phyloP scores from a whole-genome alignment of 1,140 invertebrate species.

The Homalodisca vitripennis region DNA sequence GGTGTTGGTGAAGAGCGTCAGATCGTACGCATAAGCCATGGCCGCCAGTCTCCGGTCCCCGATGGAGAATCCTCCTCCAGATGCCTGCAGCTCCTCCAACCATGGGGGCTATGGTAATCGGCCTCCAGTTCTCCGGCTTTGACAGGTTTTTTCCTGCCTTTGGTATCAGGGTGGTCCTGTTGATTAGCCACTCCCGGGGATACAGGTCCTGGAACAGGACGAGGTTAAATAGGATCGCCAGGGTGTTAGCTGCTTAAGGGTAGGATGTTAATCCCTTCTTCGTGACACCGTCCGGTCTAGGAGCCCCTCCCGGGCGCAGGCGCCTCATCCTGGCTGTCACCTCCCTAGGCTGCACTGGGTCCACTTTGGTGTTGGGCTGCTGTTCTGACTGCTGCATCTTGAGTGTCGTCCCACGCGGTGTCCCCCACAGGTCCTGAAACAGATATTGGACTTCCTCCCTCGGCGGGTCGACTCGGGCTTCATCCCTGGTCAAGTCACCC shows the following conservation, averaged over 20 bases:
- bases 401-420: no score
- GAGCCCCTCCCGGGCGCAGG: conserved; percentile 15
- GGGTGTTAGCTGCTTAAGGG: background rate
- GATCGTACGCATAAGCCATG: background rate
- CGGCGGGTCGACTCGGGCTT: background rate
- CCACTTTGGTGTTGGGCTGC: background rate
- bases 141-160: conserved; percentile 29
- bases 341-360: background rate
- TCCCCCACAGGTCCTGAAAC: no score
- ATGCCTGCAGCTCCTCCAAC: no score
- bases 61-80: no score
- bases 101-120: conserved; percentile 39
- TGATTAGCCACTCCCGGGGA: conserved; percentile 33
- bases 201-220: background rate
- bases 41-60: no score
- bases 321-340: background rate
- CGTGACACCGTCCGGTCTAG: conserved; percentile 20
- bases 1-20: no score
- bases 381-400: no score
- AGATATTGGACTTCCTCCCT: background rate
- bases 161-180: no score
- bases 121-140: conserved; percentile 37
- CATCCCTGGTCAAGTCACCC: no score
- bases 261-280: background rate
- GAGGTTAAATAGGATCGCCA: conserved; percentile 32